These are phyloP conservation scores for Diplosoma virens DNA, from an alignment of 23 tunicate genomes.

Conservation along the genomic window DNA sequence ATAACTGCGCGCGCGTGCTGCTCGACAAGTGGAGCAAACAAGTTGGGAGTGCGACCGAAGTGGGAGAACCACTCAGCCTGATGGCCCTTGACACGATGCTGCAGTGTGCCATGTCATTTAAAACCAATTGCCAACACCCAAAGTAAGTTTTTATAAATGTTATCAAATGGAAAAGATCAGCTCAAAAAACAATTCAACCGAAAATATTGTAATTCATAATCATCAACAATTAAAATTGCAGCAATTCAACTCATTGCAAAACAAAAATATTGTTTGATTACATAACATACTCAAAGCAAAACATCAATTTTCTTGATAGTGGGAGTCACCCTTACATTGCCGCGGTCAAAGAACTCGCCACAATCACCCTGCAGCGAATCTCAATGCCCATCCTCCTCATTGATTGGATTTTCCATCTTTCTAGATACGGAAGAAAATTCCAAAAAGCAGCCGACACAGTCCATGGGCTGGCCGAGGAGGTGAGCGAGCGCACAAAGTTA, in stretches of 20 bases:
- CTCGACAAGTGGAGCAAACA: constrained; percentile 24
- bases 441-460: constrained; percentile 17
- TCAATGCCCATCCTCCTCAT: constrained; percentile 13
- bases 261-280: no score
- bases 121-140: constrained; percentile 38
- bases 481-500: no score
- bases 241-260: background rate
- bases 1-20: constrained; percentile 9
- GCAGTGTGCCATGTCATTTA: constrained; percentile 62
- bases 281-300: no score
- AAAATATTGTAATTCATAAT: no score
- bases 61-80: constrained; percentile 35
- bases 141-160: constrained; percentile 8
- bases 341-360: constrained; percentile 19
- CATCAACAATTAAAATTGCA: background rate
- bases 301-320: background rate
- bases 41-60: constrained; percentile 16
- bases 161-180: background rate
- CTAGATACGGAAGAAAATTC: constrained; percentile 38
- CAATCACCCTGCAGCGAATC: background rate
- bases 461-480: constrained; percentile 23
- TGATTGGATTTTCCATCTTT: constrained; percentile 38
- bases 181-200: no score
- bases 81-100: constrained; percentile 69
- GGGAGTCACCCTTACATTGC: constrained; percentile 28